Base-by-base conservation (phyloP, 2,888 invertebrate species). In the Ypsolopha sequella region DNA sequence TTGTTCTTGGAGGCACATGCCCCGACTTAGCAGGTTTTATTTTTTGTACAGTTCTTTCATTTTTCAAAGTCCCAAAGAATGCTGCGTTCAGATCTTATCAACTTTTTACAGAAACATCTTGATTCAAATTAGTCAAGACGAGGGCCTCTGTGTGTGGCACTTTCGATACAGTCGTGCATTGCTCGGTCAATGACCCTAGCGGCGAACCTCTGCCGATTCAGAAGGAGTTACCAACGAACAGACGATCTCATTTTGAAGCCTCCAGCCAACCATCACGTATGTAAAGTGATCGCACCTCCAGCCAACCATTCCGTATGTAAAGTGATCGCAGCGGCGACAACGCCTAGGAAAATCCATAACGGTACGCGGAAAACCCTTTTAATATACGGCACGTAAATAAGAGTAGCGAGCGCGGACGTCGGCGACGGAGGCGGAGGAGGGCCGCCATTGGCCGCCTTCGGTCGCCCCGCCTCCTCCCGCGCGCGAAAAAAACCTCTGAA, bases 361-460 rank as follows among this genome's bases (percentile, higher is more conserved):
- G 79, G 77, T 70, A 76, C 81, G 84, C 81, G 84, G 84, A 86
- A 85, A 86, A 84, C 86, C 86, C 85, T 86, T 85, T 86, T 82
- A 84, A 85, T 86, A 84, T 85, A 82, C 81, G 84, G 72, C 77
- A 84, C 84, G 82, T 85, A 82, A 85, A 85, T 84, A 81, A 78
- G 76, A 68, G 73, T 56, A 62, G 71, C 35, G 11, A 33, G 8
- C 4, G 48, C 10, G 57, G 59, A 61, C 61, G 65, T 62, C 65
- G 58, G 63, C 62, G 63, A 60, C 57, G 60, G 60, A 59, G 59
- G 61, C 57, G 61, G 69, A 63, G 63, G 68, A 64, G 68, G 70
- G 64, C 60, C 60, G 53, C 58, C 60, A 61, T 60, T 62, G 66
- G 66, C 62, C 66, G 65, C 64, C 76, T 76, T 65, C 62, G 62